Evolutionary conservation across 2,888 invertebrate species (phyloP), one percentile per base, ranked within the genome.

Genomic region (Teinopalpus imperialis): DNA sequence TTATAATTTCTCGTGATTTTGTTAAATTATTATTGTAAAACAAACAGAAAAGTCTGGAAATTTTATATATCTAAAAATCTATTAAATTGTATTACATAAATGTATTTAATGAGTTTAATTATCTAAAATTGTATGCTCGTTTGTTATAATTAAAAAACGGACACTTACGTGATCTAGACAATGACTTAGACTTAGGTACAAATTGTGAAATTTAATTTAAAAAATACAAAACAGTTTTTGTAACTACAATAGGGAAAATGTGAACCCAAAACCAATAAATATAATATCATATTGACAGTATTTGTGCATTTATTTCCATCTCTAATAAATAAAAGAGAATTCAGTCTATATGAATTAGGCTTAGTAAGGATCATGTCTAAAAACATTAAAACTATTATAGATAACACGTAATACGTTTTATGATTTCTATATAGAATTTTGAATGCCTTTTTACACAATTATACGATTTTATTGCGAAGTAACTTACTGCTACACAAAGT

Each of bases 211-310:
- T 66, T 76, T 79, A 81, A 77, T 77, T 80, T 75, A 74, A 75
- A 80, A 78, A 48, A 66, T 67, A 26, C 26, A 69, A 72, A 48
- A 74, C 79, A 81, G 82, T 87, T 88, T n/a, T 88, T 88, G 78
- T 86, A 88, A 83, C 76, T 81, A 78, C 80, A 77, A 81, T 82
- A 86, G 80, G 63, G 74, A 59, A 80, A 72, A 72, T 87, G 85
- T 86, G 86, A 86, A 86, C 86, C 86, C 63, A 74, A 81, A 83
- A 81, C 76, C 78, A 86, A 82, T 87, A 86, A 87, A 86, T 71
- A 82, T 82, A 83, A 81, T 74, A 76, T 78, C 65, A 65, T 69
- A 61, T 65, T 59, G 63, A 49, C 54, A 34, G 10, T 12, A 31
- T 5, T 34, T 8, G 12, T 27, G 10, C 1, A 45, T 32, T 45